Percentiles rank a stretch among this genome's conserved stretches.
Conservation (phyloP, 2,797 vertebrate genomes). For the Tokudaia muenninki region DNA sequence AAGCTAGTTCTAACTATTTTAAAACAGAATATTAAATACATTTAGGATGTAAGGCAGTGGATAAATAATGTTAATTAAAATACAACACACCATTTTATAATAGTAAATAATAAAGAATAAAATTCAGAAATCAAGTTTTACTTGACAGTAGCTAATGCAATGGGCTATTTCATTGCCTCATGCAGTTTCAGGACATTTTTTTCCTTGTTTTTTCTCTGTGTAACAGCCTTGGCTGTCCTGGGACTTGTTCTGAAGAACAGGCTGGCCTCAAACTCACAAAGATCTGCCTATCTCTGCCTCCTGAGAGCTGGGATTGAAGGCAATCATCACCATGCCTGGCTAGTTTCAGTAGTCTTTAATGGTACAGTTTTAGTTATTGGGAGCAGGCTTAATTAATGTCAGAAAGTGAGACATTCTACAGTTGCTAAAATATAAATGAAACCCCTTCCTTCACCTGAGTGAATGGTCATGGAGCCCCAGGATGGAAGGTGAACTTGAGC, state of each 20-base stretch:
- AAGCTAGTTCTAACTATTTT: constrained; percentile 32
- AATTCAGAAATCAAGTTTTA: constrained; percentile 26
- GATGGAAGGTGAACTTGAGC: not conserved
- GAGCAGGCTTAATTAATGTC: not conserved
- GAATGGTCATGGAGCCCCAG: not conserved
- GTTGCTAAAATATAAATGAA: not conserved
- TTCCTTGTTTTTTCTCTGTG: not conserved
- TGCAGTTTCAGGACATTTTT: not conserved
- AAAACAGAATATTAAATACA: not conserved
- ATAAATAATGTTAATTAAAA: constrained; percentile 50
- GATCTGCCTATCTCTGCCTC: not conserved
- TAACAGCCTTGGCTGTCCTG: not conserved
- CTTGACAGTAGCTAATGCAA: not conserved
- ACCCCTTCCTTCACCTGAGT: not conserved
- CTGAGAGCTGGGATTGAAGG: not conserved
- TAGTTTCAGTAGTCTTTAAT: not conserved
- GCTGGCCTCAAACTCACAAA: not conserved
- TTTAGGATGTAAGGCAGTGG: constrained; percentile 50
- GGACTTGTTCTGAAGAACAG: not conserved
- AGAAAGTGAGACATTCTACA: constrained; percentile 6
- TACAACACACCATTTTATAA: not conserved
- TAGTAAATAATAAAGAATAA: constrained; percentile 52
- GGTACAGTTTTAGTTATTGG: constrained; percentile 3
- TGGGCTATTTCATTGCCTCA: not conserved
- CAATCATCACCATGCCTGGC: not conserved